phyloP scores from a whole-genome alignment of 2,113 vertebrate genomes.

The Microcebus ravelobensis region DNA sequence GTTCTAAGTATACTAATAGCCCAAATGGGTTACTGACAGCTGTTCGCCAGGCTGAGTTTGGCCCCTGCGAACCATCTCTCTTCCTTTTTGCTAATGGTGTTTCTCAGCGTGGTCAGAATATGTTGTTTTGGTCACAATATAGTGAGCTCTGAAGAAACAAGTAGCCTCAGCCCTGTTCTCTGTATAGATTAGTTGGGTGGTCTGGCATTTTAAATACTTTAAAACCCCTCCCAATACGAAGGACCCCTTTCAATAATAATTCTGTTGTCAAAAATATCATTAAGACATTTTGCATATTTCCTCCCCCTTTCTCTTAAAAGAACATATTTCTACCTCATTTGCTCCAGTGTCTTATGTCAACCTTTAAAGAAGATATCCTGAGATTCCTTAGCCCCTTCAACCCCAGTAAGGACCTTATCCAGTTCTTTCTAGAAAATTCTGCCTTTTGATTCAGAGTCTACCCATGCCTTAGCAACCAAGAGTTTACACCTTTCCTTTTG shows the following conservation, averaged over 20 bases:
- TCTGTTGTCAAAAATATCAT: not conserved
- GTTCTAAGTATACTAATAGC: not conserved
- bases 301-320: not conserved
- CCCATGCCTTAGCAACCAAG: not conserved
- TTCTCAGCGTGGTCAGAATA: not conserved
- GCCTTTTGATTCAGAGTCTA: not conserved
- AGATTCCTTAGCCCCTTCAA: not conserved
- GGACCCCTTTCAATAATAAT: not conserved
- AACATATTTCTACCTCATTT: not conserved
- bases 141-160: not conserved
- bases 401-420: not conserved
- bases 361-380: not conserved
- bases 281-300: not conserved
- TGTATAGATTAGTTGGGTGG: not conserved
- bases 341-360: not conserved
- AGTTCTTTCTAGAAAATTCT: not conserved
- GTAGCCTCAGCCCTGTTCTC: not conserved
- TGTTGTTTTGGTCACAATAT: not conserved
- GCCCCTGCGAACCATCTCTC: not conserved
- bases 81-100: not conserved
- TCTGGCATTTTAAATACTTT: not conserved
- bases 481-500: not conserved
- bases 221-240: not conserved
- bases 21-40: not conserved
- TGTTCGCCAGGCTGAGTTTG: not conserved